phyloP scores from a whole-genome alignment of 2,797 vertebrate genomes.

The Acropternis orthonyx region DNA sequence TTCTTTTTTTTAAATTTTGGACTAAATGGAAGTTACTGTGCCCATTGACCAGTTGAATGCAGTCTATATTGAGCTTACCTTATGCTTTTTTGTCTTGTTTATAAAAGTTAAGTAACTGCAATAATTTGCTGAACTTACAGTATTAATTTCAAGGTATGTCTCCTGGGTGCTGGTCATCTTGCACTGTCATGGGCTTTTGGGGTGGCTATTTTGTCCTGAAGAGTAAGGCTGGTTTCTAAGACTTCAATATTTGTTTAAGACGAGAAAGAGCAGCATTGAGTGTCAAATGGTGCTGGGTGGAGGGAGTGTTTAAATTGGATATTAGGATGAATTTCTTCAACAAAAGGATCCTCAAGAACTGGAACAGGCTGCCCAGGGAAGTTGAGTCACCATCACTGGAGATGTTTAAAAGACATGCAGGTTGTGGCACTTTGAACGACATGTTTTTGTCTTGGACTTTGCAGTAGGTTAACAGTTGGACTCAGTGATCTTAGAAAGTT shows the following conservation, averaged over 20 bases:
- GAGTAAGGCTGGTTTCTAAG: not conserved
- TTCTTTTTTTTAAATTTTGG: not conserved
- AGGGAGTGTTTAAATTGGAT: not conserved
- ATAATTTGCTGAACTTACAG: not conserved
- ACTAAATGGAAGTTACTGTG: not conserved
- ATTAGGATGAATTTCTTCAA: not conserved
- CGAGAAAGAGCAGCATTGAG: not conserved
- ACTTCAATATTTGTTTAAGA: not conserved
- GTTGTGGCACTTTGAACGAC: not conserved
- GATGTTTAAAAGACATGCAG: accelerated
- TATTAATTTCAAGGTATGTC: not conserved
- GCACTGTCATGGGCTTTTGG: not conserved
- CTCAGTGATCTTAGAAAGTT: not conserved
- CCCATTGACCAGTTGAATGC: not conserved
- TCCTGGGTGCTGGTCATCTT: not conserved
- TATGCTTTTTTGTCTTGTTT: not conserved
- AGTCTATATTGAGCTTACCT: not conserved
- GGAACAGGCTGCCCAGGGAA: not conserved
- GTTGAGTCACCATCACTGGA: not conserved
- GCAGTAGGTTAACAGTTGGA: not conserved
- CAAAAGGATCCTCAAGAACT: accelerated
- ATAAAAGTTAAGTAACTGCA: not conserved
- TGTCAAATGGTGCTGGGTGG: not conserved
- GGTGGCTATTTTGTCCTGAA: not conserved
- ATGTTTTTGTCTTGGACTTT: not conserved